Evolutionary conservation across 2,888 invertebrate species (phyloP), one percentile per base, ranked within the genome.

Genomic region (Euphydryas editha): DNA sequence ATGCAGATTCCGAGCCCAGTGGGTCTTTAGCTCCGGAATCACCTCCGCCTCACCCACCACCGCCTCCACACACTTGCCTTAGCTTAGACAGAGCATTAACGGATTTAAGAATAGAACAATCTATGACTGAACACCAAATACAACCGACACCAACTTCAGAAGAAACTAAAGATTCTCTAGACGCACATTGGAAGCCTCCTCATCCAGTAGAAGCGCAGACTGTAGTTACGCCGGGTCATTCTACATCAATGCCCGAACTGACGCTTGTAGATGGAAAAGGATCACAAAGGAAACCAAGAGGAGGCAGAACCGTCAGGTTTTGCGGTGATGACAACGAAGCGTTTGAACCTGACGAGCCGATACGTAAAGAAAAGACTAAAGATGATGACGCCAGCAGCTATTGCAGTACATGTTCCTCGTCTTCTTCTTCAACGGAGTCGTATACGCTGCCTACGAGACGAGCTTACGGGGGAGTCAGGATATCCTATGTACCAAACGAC

Each of bases 401-500:
- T 83, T 95, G 96, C 80, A 98, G 98, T 85, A 98, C 98, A 47
- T 98, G 98, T 15, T 98, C 98, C 73, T 98, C 97, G 0, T 97
- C 97, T 30, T 97, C 97, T 17, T 97, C 98, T 61, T 98, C 97
- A 72, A 97, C 97, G 73, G 95, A 97, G 78, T 96, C 97, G 72
- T 98, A 98, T 85, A 96, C 97, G 70, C 89, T 98, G 76, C 97
- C 98, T 4, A 95, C 97, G 47, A 90, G 97, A 74, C 93, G 97
- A 67, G 96, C 97, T 59, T 97, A 97, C 82, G 97, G 97, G 63
- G 98, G 98, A 47, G 97, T 98, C 15, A 92, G 98, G 74, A 97
- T 98, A 78, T 97, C 98, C 11, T 98, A 98, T 88, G 98, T 98
- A 73, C 98, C 98, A 75, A 98, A 98, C 86, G 98, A 98, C 87